Base-by-base conservation (phyloP, 2,797 vertebrate species). In the Enoplosus armatus region DNA sequence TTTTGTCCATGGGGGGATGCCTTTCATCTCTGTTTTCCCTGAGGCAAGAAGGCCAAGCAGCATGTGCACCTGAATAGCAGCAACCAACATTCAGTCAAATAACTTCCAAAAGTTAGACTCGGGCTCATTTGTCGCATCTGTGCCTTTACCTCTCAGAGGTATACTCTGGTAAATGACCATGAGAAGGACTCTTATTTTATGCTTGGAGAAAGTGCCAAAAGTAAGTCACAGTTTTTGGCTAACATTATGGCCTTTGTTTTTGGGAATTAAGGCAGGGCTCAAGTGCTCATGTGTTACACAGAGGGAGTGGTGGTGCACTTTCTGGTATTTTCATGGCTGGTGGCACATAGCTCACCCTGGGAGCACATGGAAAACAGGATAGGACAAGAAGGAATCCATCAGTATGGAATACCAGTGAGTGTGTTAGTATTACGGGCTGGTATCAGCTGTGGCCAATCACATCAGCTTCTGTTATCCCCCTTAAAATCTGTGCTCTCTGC, bases 11-110 rank as follows among this genome's bases (percentile, higher is more conserved):
- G 70, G 64, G 84, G 81, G 82, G 70, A 70, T 75, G 69, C 72
- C 85, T 87, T 92, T 92, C 74, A 92, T 89, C 87, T 89, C 66
- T 72, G 45, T 77, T 87, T 78, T 56, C 65, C 80, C 80, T 31
- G 61, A 86, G 82, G 84, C 80, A 71, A 82, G 60, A 87, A 81
- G 51, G 67, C 80, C 77, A 77, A 71, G 60, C 72, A 82, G 69
- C 68, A 81, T 73, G 72, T 74, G 58, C 77, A 85, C 85, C 77
- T 78, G 73, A 83, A 80, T 63, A 76, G 35, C 72, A 69, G 63
- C 66, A 72, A 65, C 82, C 37, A 76, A 69, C 68, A 50, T 61
- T 78, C 66, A 51, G 54, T 74, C 43, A 77, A 84, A 90, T 79
- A 74, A 63, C 68, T 53, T 74, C 26, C 22, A 65, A 72, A 29